A percentile compares a stretch with the other conserved stretches of the same genome.
phyloP scores from a whole-genome alignment of 2,888 invertebrate species.

The Neocrepidodera transversa region DNA sequence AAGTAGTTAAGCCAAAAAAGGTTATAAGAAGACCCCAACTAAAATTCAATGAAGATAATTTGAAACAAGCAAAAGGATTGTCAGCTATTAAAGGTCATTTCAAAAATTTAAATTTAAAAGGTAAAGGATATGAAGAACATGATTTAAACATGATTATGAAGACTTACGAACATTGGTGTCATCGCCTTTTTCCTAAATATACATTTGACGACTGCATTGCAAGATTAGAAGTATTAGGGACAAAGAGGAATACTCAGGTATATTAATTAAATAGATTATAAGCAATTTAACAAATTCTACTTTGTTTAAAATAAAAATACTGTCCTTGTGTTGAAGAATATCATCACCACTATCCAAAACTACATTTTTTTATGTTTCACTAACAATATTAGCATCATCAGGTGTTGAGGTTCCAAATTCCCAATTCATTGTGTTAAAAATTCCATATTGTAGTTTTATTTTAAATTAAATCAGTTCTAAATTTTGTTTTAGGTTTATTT shows the following conservation, averaged over 20 bases:
- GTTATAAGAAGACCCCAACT: conserved; percentile 71
- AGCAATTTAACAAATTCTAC: not conserved
- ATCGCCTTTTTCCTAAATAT: conserved; percentile 88
- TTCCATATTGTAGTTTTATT: too few species aligned
- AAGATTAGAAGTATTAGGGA: conserved; percentile 82
- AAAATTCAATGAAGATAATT: conserved; percentile 71
- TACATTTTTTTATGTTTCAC: too few species aligned
- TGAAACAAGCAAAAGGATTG: conserved; percentile 83
- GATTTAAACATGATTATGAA: conserved; percentile 84
- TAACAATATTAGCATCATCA: too few species aligned
- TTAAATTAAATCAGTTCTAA: too few species aligned
- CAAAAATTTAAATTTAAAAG: conserved; percentile 81
- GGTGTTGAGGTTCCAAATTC: too few species aligned
- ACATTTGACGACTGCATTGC: conserved; percentile 85
- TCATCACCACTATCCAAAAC: too few species aligned
- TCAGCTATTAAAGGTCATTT: conserved; percentile 81
- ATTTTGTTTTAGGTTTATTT: conserved; percentile 67
- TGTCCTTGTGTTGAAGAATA: too few species aligned
- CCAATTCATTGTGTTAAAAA: too few species aligned
- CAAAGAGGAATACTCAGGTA: conserved; percentile 81
- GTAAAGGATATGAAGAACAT: conserved; percentile 81
- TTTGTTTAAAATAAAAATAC: not conserved
- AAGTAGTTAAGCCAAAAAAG: conserved; percentile 62
- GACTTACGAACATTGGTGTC: conserved; percentile 91
- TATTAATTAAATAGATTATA: conserved; percentile 22